Evolutionary conservation across 2,113 vertebrate genomes (phyloP), one percentile per base, ranked within the genome.

Genomic region (Sula dactylatra): DNA sequence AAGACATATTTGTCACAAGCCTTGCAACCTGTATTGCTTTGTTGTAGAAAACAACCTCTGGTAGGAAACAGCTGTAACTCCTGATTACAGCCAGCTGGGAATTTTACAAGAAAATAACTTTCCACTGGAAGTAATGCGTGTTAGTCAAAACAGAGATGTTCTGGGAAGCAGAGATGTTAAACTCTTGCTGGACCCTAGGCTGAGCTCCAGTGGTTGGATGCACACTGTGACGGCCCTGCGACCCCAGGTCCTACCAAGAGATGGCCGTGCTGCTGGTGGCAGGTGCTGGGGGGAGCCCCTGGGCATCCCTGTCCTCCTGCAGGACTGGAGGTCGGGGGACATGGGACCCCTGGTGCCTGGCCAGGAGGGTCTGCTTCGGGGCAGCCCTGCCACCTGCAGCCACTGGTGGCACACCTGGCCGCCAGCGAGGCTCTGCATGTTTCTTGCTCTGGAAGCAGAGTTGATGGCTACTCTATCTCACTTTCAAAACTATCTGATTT

Each of bases 181-280:
- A 69, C 27, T 10, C n/a, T 54, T 74, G 34, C 21, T 38, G 49
- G 66, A 76, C 24, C 20, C 16, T 16, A 3, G 32, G 17, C 24
- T 83, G 47, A 50, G 50, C n/a, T 47, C 11, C 27, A 18, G 64
- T 0, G 1, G 12, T 9, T 25, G 32, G 44, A 17, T 29, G 47
- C 40, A 42, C 0, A 3, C 24, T 15, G 7, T 52, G 74, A 56
- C 1, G 9, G 44, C 10, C 36, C 47, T 2, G 1, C 2, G 3
- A 19, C 25, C n/a, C 31, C 2, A 0, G 16, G 7, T 54, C 15
- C 34, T 34, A 29, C 34, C 5, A 10, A 36, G 34, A 18, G 18
- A 3, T 14, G 34, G 44, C 15, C 1, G 2, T 8, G 7, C 32
- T 82, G 49, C 50, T 13, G 12, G 7, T 5, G 25, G 49, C 21